Percentiles rank a stretch among this genome's conserved stretches.
phyloP scores from a whole-genome alignment of 1,140 invertebrate species.

The Brachionus plicatilis region DNA sequence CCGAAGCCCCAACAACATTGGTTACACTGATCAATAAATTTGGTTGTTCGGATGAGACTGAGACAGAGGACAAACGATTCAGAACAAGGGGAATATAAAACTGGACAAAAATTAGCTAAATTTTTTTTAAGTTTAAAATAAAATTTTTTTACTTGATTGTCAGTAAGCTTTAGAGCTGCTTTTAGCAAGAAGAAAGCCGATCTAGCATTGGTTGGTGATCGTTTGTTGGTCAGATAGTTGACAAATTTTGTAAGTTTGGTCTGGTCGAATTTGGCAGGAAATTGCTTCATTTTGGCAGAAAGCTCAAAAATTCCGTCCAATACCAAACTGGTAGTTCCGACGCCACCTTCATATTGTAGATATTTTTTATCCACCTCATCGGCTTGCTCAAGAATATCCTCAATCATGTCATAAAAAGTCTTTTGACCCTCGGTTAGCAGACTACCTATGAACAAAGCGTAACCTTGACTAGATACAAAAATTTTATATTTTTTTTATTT shows the following conservation, averaged over 20 bases:
- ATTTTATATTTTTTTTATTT: not conserved
- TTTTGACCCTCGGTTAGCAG: conserved; percentile 61
- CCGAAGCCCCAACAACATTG: not conserved
- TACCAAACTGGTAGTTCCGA: conserved; percentile 64
- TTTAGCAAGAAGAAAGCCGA: conserved; percentile 1
- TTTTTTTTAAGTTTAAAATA: not conserved
- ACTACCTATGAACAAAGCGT: conserved; percentile 73
- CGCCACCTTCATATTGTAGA: conserved; percentile 81
- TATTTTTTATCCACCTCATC: conserved; percentile 85
- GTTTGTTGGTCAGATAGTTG: conserved; percentile 66
- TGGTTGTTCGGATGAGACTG: not conserved
- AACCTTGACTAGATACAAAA: conserved; percentile 65
- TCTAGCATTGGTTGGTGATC: conserved; percentile 60
- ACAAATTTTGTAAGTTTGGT: conserved; percentile 81
- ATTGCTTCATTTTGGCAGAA: conserved; percentile 65
- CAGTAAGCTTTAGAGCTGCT: not conserved
- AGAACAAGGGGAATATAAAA: conserved; percentile 25
- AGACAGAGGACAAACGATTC: not conserved
- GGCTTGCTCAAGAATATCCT: conserved; percentile 83
- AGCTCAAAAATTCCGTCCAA: conserved; percentile 70
- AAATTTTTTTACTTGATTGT: not conserved
- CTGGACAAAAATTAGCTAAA: not conserved
- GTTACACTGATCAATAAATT: not conserved
- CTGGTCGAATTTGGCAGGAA: conserved; percentile 60
- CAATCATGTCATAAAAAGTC: conserved; percentile 69